A percentile compares a stretch with the other conserved stretches of the same genome.
Conservation (phyloP, 1,140 invertebrate genomes). For the Penaeus chinensis region DNA sequence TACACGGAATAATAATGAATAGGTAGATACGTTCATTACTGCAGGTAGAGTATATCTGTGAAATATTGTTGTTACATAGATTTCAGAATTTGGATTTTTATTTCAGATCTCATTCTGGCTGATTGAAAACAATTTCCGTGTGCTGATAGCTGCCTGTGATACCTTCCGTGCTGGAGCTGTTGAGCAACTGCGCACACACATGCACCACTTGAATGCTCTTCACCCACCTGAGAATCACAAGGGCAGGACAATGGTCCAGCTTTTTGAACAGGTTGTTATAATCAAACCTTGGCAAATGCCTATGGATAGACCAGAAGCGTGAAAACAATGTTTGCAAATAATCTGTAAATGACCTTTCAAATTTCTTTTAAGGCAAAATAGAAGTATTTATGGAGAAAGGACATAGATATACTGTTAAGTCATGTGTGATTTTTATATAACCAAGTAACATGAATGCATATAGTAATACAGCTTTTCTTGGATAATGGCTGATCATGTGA, state of each 20-base stretch:
- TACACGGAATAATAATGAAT: too few relatives aligned
- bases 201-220: slow-evolving; percentile 91
- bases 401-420: too few relatives aligned
- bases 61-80: not conserved
- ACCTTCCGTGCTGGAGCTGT: slow-evolving; percentile 99
- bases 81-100: slow-evolving; percentile 22
- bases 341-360: too few relatives aligned
- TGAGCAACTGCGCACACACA: slow-evolving; percentile 97
- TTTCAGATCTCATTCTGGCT: slow-evolving; percentile 96
- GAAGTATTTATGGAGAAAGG: too few relatives aligned
- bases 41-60: not conserved
- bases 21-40: too few relatives aligned
- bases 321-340: too few relatives aligned
- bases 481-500: not conserved
- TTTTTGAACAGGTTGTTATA: slow-evolving; percentile 88
- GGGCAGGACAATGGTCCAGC: slow-evolving; percentile 84
- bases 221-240: slow-evolving; percentile 83
- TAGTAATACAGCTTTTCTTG: not conserved
- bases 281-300: not conserved
- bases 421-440: too few relatives aligned
- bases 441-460: too few relatives aligned
- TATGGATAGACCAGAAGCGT: not conserved
- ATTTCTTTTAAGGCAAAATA: too few relatives aligned
- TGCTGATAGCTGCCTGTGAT: slow-evolving; percentile 98
- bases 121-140: slow-evolving; percentile 96